phyloP scores from a whole-genome alignment of 2,888 invertebrate species.

The Liodrosophila aerea region DNA sequence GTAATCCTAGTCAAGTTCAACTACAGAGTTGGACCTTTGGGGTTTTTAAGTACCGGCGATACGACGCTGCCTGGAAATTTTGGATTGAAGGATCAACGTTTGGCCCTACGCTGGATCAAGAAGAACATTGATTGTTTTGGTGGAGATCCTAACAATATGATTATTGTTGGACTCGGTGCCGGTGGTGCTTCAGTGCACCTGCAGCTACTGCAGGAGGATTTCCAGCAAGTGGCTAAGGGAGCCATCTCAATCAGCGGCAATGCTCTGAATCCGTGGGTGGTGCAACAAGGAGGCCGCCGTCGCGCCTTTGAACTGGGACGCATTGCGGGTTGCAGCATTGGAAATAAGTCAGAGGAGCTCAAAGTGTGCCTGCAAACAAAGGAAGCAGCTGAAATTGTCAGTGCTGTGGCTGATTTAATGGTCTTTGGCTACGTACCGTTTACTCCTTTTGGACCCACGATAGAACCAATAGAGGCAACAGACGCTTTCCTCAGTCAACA shows the following conservation, averaged over 20 bases:
- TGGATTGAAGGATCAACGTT: slow-evolving; percentile 51
- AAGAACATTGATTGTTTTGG: slow-evolving; percentile 80
- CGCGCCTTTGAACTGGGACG: slow-evolving; percentile 86
- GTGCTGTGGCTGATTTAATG: slow-evolving; percentile 50
- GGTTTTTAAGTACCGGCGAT: slow-evolving; percentile 90
- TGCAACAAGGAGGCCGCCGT: slow-evolving; percentile 83
- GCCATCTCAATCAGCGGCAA: slow-evolving; percentile 86
- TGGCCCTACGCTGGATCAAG: slow-evolving; percentile 50
- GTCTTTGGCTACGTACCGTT: slow-evolving; percentile 87
- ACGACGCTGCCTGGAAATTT: slow-evolving; percentile 83
- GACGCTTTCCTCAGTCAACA: slow-evolving; percentile 87
- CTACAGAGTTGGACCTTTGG: slow-evolving; percentile 88
- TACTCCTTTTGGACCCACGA: slow-evolving; percentile 88
- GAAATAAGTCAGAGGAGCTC: slow-evolving; percentile 83
- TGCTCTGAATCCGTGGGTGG: slow-evolving; percentile 86
- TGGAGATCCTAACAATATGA: slow-evolving; percentile 85
- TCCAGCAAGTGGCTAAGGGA: slow-evolving; percentile 50
- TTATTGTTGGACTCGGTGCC: slow-evolving; percentile 88
- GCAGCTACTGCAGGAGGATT: slow-evolving; percentile 86
- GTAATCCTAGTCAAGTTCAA: slow-evolving; percentile 87
- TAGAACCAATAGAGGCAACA: slow-evolving; percentile 83
- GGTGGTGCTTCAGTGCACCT: slow-evolving; percentile 90
- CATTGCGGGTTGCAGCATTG: slow-evolving; percentile 85
- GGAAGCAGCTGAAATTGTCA: slow-evolving; percentile 23
- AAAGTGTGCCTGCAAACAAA: slow-evolving; percentile 71